Base-by-base conservation (phyloP, 2,797 vertebrate species). In the Lagodon rhomboides region DNA sequence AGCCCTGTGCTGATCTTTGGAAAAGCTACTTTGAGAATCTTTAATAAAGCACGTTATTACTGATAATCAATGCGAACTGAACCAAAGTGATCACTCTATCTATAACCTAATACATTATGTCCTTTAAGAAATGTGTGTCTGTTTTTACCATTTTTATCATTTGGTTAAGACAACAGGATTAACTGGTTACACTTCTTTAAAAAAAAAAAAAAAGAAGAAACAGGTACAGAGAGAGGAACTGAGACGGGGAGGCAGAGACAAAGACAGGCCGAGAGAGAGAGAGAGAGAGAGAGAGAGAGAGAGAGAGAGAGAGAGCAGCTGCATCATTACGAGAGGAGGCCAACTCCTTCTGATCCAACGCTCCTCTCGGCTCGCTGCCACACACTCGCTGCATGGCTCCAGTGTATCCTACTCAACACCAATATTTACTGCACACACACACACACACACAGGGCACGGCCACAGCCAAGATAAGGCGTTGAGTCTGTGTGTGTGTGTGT, bases 241-340 rank as follows among this genome's bases (percentile, higher is more conserved):
- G 44, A 80, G 41, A 74, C 18, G 68, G 59, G 41, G 22, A 60
- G 27, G 63, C 41, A 10, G 12, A 67, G 58, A 73, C 49, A 77
- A 55, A 74, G 61, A 75, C 1, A 54, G 18, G 22, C 49, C 4
- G 3, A 51, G 49, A 51, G 49, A 27, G 27, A 27, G n/a, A n/a
- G n/a, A 59, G 34, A 83, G n/a, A n/a, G 5, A 34, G 30, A 6
- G 5, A 1, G 58, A 73, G 46, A 77, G 49, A 73, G 61, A 75
- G 1, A 54, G 18, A 20, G 44, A 3, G 3, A 53, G 50, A 53
- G 50, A 34, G 41, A 87, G 82, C 80, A 91, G 85, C 85, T 86
- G 88, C 69, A 78, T 84, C 63, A 77, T 73, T 67, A 38, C 51
- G n/a, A 82, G 50, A 12, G 51, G 64, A 67, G 76, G 79, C 66